These are phyloP conservation scores for Silurus lanzhouensis DNA, from an alignment of 2,797 vertebrate genomes.

Conservation along the genomic window DNA sequence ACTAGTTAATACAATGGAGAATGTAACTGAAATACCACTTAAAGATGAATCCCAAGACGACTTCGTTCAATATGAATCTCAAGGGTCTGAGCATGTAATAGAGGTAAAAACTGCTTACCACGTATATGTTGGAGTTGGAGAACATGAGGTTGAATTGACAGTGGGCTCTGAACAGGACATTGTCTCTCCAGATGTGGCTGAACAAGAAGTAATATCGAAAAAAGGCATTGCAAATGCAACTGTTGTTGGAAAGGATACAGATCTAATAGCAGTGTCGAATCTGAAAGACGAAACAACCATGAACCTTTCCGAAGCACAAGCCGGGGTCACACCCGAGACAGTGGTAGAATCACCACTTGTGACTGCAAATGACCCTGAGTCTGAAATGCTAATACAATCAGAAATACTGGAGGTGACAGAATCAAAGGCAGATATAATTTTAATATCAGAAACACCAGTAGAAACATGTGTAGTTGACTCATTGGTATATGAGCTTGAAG, in stretches of 20 bases:
- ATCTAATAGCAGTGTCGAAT: constrained; percentile 5
- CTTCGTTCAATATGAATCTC: not conserved
- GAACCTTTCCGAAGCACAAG: constrained; percentile 5
- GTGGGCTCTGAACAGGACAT: constrained; percentile 5
- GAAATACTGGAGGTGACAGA: constrained; percentile 26
- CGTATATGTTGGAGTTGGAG: not conserved
- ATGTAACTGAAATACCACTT: constrained; percentile 9
- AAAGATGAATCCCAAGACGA: constrained; percentile 35
- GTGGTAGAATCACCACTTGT: not conserved
- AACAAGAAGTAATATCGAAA: constrained; percentile 31
- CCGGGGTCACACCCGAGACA: constrained; percentile 24
- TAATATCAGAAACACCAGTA: constrained; percentile 35
- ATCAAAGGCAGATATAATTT: constrained; percentile 42
- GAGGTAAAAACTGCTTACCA: constrained; percentile 1
- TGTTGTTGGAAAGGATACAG: constrained; percentile 13
- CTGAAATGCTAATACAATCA: constrained; percentile 44
- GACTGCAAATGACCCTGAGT: constrained; percentile 34
- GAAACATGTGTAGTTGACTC: constrained; percentile 51
- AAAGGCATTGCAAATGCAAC: constrained; percentile 22
- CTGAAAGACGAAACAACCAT: constrained; percentile 7
- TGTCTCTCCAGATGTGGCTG: not conserved
- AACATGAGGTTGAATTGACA: constrained; percentile 19
- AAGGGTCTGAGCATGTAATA: not conserved
- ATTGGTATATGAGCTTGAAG: constrained; percentile 22
- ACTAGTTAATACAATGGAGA: constrained; percentile 1